phyloP scores from a whole-genome alignment of 1,140 invertebrate genomes.

The Lysiphlebus fabarum region DNA sequence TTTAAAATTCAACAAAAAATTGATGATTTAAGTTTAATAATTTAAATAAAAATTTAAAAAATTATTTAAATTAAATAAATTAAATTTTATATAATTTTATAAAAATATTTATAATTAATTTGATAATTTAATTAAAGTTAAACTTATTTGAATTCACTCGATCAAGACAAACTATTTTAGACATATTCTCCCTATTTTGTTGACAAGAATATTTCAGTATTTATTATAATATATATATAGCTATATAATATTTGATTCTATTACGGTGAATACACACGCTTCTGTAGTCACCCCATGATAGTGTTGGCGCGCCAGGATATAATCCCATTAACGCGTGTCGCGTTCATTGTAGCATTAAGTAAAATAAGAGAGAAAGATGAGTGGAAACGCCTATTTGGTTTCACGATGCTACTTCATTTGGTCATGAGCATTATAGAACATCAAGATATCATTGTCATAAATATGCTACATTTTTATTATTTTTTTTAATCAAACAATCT shows the following conservation, averaged over 20 bases:
- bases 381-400: slow-evolving; percentile 21
- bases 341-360: slow-evolving; percentile 38
- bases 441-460: slow-evolving; percentile 12
- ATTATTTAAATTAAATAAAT: no score
- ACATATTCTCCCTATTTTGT: slow-evolving; percentile 6
- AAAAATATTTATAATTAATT: no score
- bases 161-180: slow-evolving; percentile 2
- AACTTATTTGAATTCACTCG: no score
- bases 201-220: background rate
- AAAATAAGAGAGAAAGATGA: background rate
- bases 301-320: slow-evolving; percentile 23
- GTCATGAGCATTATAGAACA: slow-evolving; percentile 14
- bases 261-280: slow-evolving; percentile 37
- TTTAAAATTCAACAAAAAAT: no score
- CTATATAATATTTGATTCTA: background rate
- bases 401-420: slow-evolving; percentile 21
- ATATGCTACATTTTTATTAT: background rate
- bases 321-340: slow-evolving; percentile 49
- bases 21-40: no score
- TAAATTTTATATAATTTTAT: no score
- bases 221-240: background rate
- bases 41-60: no score
- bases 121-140: no score
- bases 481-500: background rate
- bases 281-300: slow-evolving; percentile 31